A percentile compares a stretch with the other conserved stretches of the same genome.
Conservation (phyloP, 2,797 vertebrate species). For the Phoebastria nigripes region DNA sequence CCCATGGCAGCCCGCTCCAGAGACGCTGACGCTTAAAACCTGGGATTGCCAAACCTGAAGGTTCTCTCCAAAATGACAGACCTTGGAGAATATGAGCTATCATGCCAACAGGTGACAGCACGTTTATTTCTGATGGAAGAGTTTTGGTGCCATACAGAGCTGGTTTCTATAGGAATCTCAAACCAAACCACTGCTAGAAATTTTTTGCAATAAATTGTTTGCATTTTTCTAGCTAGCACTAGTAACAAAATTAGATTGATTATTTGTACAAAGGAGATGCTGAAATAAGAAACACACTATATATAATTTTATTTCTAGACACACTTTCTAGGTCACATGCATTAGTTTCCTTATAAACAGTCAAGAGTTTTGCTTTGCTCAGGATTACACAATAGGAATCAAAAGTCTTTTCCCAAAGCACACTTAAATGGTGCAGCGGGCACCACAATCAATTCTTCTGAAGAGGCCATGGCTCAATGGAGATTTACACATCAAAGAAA, state of each 20-base stretch:
- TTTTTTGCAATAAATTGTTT: neutral
- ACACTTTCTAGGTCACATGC: neutral
- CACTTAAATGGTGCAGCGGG: neutral
- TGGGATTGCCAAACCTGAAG: neutral
- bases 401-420: neutral
- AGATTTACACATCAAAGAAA: constrained; percentile 8
- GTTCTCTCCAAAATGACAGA: neutral
- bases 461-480: neutral
- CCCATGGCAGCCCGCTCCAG: neutral
- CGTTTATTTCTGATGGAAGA: neutral
- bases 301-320: neutral
- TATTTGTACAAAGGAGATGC: neutral
- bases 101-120: neutral
- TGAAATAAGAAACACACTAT: neutral
- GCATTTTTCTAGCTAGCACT: neutral
- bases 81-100: accelerated
- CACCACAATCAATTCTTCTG: neutral
- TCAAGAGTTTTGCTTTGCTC: neutral
- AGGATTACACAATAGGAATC: neutral
- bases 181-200: neutral
- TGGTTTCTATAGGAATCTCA: neutral
- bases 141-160: neutral
- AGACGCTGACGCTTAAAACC: neutral
- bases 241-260: neutral
- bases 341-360: neutral